Percentiles rank a stretch among this genome's conserved stretches.
phyloP scores from a whole-genome alignment of 2,888 invertebrate genomes.

The Torymus tubicola region DNA sequence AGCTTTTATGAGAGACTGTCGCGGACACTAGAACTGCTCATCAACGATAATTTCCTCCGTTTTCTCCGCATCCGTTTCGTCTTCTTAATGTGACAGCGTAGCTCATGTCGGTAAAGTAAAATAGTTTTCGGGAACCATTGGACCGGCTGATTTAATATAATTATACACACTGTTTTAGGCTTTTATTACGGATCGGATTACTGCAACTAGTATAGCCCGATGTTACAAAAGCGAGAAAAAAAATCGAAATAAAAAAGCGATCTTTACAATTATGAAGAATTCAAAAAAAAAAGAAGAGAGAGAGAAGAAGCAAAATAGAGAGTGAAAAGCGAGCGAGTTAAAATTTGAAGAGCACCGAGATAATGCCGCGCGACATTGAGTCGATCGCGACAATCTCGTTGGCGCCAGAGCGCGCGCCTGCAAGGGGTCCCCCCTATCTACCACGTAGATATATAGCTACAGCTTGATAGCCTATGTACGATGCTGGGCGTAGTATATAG shows the following conservation, averaged over 20 bases:
- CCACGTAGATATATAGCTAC: not conserved
- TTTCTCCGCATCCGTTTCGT: conserved; percentile 24
- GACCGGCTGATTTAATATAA: not conserved
- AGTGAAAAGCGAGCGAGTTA: not conserved
- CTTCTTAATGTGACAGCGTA: too few species aligned
- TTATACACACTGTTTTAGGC: too few species aligned
- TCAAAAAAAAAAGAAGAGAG: not conserved
- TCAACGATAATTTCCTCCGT: conserved; percentile 5
- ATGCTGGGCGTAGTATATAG: not conserved
- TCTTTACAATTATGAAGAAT: too few species aligned
- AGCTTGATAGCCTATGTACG: not conserved
- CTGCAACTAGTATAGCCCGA: too few species aligned
- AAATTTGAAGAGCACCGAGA: conserved; percentile 8
- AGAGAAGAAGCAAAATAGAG: not conserved
- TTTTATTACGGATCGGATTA: too few species aligned
- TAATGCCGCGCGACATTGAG: not conserved
- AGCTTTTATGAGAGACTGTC: not conserved
- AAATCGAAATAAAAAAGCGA: too few species aligned
- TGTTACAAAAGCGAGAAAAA: too few species aligned
- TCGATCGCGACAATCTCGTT: conserved; percentile 3
- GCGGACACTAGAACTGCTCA: not conserved
- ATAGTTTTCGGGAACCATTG: not conserved
- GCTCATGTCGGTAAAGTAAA: not conserved
- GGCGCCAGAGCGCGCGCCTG: conserved; percentile 18
- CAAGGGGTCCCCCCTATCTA: not conserved